phyloP scores from a whole-genome alignment of 2,113 vertebrate species.

The Myotis brandtii region DNA sequence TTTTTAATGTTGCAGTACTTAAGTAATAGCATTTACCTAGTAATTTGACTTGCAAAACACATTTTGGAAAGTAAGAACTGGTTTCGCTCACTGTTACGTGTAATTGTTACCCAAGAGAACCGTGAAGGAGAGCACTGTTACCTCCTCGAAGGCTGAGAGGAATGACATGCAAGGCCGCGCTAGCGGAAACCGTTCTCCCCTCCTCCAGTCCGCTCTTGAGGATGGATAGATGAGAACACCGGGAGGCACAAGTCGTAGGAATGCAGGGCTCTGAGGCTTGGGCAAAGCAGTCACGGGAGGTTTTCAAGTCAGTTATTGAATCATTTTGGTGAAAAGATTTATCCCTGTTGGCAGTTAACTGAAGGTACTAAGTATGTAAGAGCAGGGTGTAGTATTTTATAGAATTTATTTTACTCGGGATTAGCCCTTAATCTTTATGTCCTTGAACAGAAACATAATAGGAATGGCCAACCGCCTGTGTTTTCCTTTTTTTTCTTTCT shows the following conservation, averaged over 20 bases:
- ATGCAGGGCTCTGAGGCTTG: background rate
- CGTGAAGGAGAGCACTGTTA: background rate
- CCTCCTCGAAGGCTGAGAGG: background rate
- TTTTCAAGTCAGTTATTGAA: background rate
- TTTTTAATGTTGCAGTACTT: conserved; percentile 41
- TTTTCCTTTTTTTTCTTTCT: conserved; percentile 23
- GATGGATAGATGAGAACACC: background rate
- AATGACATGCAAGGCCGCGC: background rate
- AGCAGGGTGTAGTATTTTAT: background rate
- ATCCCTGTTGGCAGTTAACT: background rate
- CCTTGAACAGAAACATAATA: conserved; percentile 5
- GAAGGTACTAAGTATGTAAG: background rate
- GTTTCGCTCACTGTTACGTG: background rate
- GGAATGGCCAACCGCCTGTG: background rate
- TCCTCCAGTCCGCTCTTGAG: fast-evolving
- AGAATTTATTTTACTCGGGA: background rate
- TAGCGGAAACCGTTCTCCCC: background rate
- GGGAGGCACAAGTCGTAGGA: fast-evolving
- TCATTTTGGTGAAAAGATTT: background rate
- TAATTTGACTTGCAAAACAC: background rate
- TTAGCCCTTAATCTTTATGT: background rate
- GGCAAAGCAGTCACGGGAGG: background rate
- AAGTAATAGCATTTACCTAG: conserved; percentile 50
- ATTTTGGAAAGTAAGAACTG: background rate
- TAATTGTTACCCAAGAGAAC: background rate